These are phyloP conservation scores for Cotesia vestalis DNA, from an alignment of 1,140 invertebrate species.

Conservation along the genomic window DNA sequence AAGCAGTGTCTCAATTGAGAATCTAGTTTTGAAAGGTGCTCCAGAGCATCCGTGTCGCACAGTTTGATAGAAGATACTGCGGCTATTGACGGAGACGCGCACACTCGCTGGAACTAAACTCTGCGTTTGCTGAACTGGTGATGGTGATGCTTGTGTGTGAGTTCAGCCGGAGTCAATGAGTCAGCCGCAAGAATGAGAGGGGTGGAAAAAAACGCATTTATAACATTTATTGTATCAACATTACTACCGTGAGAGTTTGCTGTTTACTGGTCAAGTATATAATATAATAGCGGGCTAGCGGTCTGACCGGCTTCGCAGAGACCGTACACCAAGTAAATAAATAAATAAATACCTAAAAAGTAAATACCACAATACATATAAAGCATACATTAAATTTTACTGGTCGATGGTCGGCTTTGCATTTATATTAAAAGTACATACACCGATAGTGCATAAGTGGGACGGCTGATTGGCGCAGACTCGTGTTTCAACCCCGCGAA, in stretches of 20 bases:
- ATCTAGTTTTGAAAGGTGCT: background rate
- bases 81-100: constrained; percentile 23
- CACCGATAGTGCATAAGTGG: background rate
- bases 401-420: background rate
- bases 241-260: too few species aligned
- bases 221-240: too few species aligned
- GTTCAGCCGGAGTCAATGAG: background rate
- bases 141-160: background rate
- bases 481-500: constrained; percentile 6
- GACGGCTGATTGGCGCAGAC: constrained; percentile 22
- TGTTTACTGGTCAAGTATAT: too few species aligned
- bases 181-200: too few species aligned
- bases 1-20: too few species aligned
- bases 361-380: too few species aligned
- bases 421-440: constrained; percentile 2
- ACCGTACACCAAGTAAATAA: too few species aligned
- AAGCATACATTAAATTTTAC: background rate
- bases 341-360: too few species aligned
- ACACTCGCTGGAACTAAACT: constrained; percentile 23
- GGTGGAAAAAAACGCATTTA: too few species aligned
- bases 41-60: constrained; percentile 31
- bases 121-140: background rate
- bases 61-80: constrained; percentile 35
- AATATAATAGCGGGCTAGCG: too few species aligned
- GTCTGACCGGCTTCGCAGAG: too few species aligned